Evolutionary conservation across 2,888 invertebrate species (phyloP), one percentile per base, ranked within the genome.

Genomic region (Hemicrepidius hirtus): DNA sequence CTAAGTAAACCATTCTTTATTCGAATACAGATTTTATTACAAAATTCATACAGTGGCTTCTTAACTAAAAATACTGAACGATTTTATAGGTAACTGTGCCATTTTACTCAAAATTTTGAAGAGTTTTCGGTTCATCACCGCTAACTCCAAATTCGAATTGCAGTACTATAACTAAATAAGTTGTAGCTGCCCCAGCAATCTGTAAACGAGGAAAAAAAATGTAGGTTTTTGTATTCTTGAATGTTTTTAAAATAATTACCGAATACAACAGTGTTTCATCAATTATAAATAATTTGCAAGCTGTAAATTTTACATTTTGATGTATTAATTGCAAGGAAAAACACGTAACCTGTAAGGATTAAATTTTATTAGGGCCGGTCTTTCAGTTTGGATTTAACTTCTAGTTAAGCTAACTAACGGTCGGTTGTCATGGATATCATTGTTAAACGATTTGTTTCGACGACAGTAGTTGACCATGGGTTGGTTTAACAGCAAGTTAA

Each of bases 111-210:
- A 24, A 24, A 24, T 5, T 24, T 24, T 24, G 5, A 24, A 3
- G 2, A 13, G 9, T 13, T 57, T 57, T 6, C 13, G n/a, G 1
- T 41, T 41, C n/a, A 13, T 16, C 16, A 32, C 4, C 53, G 5
- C 28, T n/a, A 46, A 50, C 46, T 7, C 68, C 59, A 28, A 71
- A 60, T 64, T 75, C 53, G 18, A 74, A 72, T 49, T 77, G 75
- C 49, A 75, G 37, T 50, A 77, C 71, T 55, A 75, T 74, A 7
- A 73, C 71, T 49, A 75, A 70, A 72, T 73, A 77, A 53, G 75
- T 63, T 40, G 73, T n/a, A 41, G 6, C 6, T 41, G 6, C 16
- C n/a, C n/a, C n/a, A 13, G 40, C n/a, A 4, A 41, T 13, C 6
- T n/a, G 3, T 16, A 6, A 0, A 41, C 4, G 2, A 41, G 1